phyloP scores from a whole-genome alignment of 1,140 invertebrate genomes.

The Camponotus pennsylvanicus region DNA sequence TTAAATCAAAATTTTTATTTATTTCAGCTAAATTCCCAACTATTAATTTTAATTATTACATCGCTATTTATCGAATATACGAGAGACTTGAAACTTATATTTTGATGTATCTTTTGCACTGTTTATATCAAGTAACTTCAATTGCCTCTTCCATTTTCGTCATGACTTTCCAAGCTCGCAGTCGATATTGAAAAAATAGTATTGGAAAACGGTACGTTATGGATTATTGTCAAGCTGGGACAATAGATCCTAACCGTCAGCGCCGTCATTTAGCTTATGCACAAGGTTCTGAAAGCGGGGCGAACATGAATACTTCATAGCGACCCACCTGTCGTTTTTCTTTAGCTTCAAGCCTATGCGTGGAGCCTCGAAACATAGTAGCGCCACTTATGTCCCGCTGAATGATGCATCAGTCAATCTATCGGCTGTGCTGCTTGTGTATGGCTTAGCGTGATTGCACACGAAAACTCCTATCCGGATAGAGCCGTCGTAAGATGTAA shows the following conservation, averaged over 20 bases:
- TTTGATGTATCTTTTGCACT: too few species aligned
- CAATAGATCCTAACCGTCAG: conserved; percentile 64
- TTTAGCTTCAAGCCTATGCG: conserved; percentile 48
- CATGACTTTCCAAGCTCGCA: background rate
- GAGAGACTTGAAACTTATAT: background rate
- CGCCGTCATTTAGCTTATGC: conserved; percentile 67
- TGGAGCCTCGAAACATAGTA: conserved; percentile 49
- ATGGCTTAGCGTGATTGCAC: background rate
- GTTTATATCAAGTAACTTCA: background rate
- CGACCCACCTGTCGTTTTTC: conserved; percentile 55
- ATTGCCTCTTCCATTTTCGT: background rate
- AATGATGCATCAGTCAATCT: conserved; percentile 74
- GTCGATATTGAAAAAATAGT: background rate
- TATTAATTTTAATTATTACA: background rate
- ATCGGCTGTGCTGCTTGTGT: conserved; percentile 36
- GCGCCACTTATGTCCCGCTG: conserved; percentile 63
- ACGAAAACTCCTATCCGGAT: conserved; percentile 20
- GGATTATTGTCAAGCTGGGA: conserved; percentile 10
- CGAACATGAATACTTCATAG: conserved; percentile 70
- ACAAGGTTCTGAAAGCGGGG: conserved; percentile 64
- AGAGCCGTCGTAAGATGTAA: conserved; percentile 13
- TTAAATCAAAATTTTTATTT: background rate
- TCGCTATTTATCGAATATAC: background rate
- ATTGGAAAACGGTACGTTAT: background rate
- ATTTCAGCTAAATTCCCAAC: too few species aligned